Evolutionary conservation across 2,888 invertebrate species (phyloP).

Genomic region (Shargacucullia verbasci): DNA sequence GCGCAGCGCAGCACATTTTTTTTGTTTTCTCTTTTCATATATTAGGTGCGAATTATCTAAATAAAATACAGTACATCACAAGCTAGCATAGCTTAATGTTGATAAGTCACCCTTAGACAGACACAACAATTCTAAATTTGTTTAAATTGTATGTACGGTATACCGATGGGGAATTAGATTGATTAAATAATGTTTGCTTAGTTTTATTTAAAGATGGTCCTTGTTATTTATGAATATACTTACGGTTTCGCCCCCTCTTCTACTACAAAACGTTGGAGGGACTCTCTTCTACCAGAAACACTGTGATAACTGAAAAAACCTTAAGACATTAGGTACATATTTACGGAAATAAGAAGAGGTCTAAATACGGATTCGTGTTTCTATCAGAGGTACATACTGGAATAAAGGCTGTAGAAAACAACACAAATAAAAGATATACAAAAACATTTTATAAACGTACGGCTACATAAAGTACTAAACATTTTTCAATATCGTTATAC

Average conservation of each 20-base stretch:
- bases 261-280: slow-evolving; percentile 52
- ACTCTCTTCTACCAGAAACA: slow-evolving; percentile 47
- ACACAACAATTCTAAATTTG: too few relatives aligned
- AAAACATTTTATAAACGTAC: slow-evolving; percentile 34
- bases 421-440: slow-evolving; percentile 17
- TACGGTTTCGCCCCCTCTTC: slow-evolving; percentile 60
- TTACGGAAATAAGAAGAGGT: neutral
- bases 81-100: too few relatives aligned
- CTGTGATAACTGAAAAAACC: slow-evolving; percentile 40
- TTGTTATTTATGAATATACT: slow-evolving; percentile 18
- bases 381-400: slow-evolving; percentile 20
- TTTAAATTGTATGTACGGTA: too few relatives aligned
- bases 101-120: too few relatives aligned
- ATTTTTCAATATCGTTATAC: neutral
- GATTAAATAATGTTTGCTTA: too few relatives aligned
- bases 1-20: too few relatives aligned
- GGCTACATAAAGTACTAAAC: neutral
- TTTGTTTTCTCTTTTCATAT: too few relatives aligned
- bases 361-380: neutral
- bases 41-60: too few relatives aligned
- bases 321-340: slow-evolving; percentile 4
- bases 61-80: too few relatives aligned
- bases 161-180: too few relatives aligned
- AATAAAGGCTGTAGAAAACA: slow-evolving; percentile 33
- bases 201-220: too few relatives aligned